Evolutionary conservation across 2,888 invertebrate genomes (phyloP).

Genomic region (Apotomis turbidana): DNA sequence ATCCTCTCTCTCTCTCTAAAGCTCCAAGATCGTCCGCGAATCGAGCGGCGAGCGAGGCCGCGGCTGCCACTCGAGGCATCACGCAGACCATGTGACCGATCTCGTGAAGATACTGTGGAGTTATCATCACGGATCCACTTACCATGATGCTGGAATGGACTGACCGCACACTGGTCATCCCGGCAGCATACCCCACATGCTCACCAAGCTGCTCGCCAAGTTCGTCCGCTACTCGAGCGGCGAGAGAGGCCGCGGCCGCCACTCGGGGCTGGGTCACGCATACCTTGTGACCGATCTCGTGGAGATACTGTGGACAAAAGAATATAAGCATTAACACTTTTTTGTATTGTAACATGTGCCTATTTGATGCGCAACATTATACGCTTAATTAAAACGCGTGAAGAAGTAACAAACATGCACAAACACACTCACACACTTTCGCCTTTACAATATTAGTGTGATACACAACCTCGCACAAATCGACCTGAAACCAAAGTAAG

Average conservation of each 20-base stretch:
- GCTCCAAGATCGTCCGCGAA: constrained; percentile 94
- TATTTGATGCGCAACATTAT: too few relatives aligned
- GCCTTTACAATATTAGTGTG: too few relatives aligned
- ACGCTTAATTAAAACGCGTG: too few relatives aligned
- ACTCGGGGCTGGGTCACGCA: constrained; percentile 97
- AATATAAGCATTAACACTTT: too few relatives aligned
- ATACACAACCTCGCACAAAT: too few relatives aligned
- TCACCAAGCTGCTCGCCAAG: constrained; percentile 89
- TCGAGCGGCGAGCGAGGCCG: constrained; percentile 92
- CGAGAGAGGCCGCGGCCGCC: constrained; percentile 94
- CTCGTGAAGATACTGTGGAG: constrained; percentile 91
- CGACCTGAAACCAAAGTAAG: too few relatives aligned
- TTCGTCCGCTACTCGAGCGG: constrained; percentile 95
- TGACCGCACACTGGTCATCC: constrained; percentile 87
- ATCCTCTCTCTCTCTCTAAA: constrained; percentile 73
- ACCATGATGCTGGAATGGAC: constrained; percentile 89
- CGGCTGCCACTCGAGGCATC: constrained; percentile 96
- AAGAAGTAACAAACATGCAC: too few relatives aligned
- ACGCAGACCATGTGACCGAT: constrained; percentile 92
- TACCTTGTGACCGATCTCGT: constrained; percentile 86
- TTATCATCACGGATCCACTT: constrained; percentile 45
- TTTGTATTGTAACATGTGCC: too few relatives aligned
- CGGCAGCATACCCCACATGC: constrained; percentile 93
- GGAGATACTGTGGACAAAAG: constrained; percentile 85
- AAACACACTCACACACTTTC: too few relatives aligned